phyloP scores from a whole-genome alignment of 2,888 invertebrate genomes.

The Seira sanloemensis region DNA sequence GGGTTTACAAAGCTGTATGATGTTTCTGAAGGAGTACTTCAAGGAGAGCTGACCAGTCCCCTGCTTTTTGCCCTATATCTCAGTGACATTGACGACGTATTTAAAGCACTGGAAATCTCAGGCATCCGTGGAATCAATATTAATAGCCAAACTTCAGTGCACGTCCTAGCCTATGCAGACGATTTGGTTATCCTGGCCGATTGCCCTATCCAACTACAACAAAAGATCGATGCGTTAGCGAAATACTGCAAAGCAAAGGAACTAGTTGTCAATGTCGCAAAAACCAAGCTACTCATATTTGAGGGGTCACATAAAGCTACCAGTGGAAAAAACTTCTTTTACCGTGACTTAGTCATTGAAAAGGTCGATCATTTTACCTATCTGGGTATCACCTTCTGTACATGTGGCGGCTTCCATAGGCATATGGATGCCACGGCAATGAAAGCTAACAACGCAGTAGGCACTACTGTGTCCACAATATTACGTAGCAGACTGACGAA shows the following conservation, averaged over 20 bases:
- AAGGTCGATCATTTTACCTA: slow-evolving; percentile 3
- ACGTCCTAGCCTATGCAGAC: slow-evolving; percentile 12
- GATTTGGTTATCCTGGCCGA: not conserved
- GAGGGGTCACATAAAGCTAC: not conserved
- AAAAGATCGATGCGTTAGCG: not conserved
- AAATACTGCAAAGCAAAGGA: not conserved
- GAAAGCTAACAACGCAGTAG: not conserved
- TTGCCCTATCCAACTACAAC: not conserved
- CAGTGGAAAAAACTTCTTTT: slow-evolving; percentile 15
- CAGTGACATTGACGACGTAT: slow-evolving; percentile 10
- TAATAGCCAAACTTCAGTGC: not conserved
- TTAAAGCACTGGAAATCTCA: not conserved
- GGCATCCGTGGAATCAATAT: not conserved
- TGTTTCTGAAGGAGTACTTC: not conserved
- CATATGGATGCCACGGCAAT: not conserved
- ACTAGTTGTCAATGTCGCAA: too few species aligned
- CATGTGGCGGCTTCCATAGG: not conserved
- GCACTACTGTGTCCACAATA: not conserved
- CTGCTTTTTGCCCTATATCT: slow-evolving; percentile 25
- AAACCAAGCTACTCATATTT: not conserved
- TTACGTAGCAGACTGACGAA: not conserved
- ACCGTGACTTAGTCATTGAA: slow-evolving; percentile 13
- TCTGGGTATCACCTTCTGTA: slow-evolving; percentile 1
- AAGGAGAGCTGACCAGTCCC: slow-evolving; percentile 21
- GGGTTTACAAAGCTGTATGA: not conserved